phyloP scores from a whole-genome alignment of 1,140 invertebrate genomes.

The Formica exsecta region DNA sequence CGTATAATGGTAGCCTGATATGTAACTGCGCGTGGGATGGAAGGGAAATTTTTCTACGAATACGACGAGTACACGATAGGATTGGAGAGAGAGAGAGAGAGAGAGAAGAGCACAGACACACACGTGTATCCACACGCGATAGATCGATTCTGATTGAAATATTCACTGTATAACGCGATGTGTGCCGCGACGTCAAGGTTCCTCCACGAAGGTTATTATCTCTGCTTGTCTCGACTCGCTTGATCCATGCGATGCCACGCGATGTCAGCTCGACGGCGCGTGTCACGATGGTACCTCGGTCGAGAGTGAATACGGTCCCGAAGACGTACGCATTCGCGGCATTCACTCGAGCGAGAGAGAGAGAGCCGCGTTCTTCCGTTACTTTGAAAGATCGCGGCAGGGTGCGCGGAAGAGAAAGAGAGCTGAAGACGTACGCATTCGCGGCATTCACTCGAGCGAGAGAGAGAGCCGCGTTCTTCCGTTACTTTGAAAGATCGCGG shows the following conservation, averaged over 20 bases:
- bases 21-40: slow-evolving; percentile 18
- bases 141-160: slow-evolving; percentile 75
- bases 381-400: slow-evolving; percentile 8
- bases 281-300: background rate
- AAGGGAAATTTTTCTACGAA: slow-evolving; percentile 25
- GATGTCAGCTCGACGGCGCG: slow-evolving; percentile 10
- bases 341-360: background rate
- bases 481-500: slow-evolving; percentile 16
- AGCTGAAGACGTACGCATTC: background rate
- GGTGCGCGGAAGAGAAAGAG: background rate
- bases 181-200: slow-evolving; percentile 62
- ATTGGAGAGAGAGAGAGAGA: slow-evolving; percentile 18
- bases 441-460: background rate
- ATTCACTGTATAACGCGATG: slow-evolving; percentile 68
- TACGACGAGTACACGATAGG: background rate
- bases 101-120: slow-evolving; percentile 30
- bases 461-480: background rate
- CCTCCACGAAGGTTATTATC: slow-evolving; percentile 64
- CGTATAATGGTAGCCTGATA: slow-evolving; percentile 15
- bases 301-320: background rate
- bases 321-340: background rate
- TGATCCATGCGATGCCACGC: slow-evolving; percentile 50
- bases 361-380: background rate
- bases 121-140: slow-evolving; percentile 44
- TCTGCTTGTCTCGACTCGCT: slow-evolving; percentile 20